Evolutionary conservation across 2,888 invertebrate species (phyloP).

Genomic region (Geophilus truncorum): DNA sequence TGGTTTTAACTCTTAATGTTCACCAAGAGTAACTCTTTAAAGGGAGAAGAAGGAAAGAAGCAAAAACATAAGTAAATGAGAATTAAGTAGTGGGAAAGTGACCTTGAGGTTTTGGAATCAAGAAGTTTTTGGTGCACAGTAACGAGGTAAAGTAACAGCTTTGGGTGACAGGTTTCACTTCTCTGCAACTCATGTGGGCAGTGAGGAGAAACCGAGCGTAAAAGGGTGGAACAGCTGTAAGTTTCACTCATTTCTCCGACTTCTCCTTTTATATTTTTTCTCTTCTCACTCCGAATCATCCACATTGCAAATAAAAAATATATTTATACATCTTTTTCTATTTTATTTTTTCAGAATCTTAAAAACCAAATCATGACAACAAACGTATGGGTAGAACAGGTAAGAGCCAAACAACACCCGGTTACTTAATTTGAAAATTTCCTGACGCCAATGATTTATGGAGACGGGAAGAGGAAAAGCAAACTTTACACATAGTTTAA

Average conservation of each 20-base stretch:
- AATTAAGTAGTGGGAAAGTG: neutral
- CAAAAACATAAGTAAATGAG: neutral
- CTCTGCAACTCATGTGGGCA: slow-evolving; percentile 13
- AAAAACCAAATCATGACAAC: slow-evolving; percentile 94
- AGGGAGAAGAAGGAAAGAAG: too few species aligned
- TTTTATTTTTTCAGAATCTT: slow-evolving; percentile 67
- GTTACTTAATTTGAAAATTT: neutral
- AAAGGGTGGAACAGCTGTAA: slow-evolving; percentile 18
- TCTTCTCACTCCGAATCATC: neutral
- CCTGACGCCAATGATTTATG: neutral
- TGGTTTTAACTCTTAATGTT: neutral
- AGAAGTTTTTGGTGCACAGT: slow-evolving; percentile 14
- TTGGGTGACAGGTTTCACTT: slow-evolving; percentile 18
- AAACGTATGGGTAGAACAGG: slow-evolving; percentile 90
- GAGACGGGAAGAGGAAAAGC: neutral
- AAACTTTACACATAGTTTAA: neutral
- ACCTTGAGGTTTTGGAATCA: slow-evolving; percentile 7
- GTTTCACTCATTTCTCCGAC: slow-evolving; percentile 7
- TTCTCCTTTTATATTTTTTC: neutral
- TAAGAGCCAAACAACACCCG: slow-evolving; percentile 53
- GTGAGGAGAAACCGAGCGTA: slow-evolving; percentile 27
- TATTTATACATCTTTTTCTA: neutral
- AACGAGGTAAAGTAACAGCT: slow-evolving; percentile 20
- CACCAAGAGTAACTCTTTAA: neutral
- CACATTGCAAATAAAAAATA: neutral